Base-by-base conservation (phyloP, 2,888 invertebrate genomes). In the Lacanobia oleracea region DNA sequence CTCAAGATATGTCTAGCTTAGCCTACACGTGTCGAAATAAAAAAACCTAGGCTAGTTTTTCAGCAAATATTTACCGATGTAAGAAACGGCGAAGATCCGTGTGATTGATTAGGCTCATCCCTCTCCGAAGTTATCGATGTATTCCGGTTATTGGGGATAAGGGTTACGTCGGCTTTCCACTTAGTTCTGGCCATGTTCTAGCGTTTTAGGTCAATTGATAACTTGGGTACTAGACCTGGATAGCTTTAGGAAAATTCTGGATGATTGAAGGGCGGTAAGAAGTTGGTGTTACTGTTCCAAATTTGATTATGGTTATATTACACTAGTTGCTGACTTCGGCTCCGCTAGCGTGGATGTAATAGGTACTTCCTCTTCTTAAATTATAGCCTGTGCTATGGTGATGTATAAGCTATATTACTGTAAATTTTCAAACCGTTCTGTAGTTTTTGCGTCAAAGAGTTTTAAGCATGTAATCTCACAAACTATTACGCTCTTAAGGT, bases 21-120 rank as follows among this genome's bases (percentile, higher is more conserved):
- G 16, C 9, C 1, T 16, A 40, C 12, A 16, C 1, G 10, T 14
- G 9, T 16, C 21, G 23, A 7, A 16, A 56, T 48, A 27, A 2
- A 27, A 2, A 1, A 27, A 27, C 27, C 43, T 68, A 60, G 66
- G 40, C 14, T 51, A 51, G 12, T 43, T 45, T 50, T 45, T 37
- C 16, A 54, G 33, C 33, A 59, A 75, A 71, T 80, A 64, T 79
- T 79, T 67, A 54, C 64, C 50, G 59, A 37, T 57, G 53, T 77
- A 71, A 79, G 73, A 74, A 75, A 57, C 60, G 21, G 66, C 27
- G 68, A 50, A 50, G 64, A 71, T 67, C 53, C 37, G 18, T 60
- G 71, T 85, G 85, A 84, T 85, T 84, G 83, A 85, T 85, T 75
- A 37, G 57, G 21, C 45, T 70, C 68, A 74, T 81, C 72, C 75